Evolutionary conservation across 2,113 vertebrate species (phyloP).

Genomic region (Vidua macroura): DNA sequence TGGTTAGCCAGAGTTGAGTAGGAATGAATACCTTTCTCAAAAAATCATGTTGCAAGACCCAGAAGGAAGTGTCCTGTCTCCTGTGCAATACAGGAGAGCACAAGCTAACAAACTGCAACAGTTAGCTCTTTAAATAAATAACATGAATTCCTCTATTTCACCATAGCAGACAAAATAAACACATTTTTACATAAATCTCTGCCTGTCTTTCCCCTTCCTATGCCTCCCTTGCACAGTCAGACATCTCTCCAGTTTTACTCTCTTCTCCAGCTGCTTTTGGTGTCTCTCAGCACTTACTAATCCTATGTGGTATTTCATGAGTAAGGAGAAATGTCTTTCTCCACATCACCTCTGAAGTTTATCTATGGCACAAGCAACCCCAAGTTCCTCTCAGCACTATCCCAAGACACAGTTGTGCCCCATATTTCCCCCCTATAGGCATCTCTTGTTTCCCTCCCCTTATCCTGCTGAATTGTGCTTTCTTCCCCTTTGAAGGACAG

Average conservation of each 20-base stretch:
- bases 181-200: background rate
- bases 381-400: background rate
- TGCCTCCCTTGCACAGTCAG: background rate
- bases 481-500: background rate
- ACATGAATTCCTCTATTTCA: background rate
- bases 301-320: background rate
- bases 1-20: background rate
- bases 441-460: background rate
- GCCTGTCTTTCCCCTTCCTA: background rate
- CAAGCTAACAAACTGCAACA: background rate
- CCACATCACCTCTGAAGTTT: background rate
- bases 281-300: background rate
- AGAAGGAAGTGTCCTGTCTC: background rate
- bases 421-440: accelerated
- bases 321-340: background rate
- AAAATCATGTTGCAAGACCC: background rate
- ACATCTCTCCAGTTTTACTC: background rate
- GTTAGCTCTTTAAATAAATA: background rate
- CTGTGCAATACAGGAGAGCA: background rate
- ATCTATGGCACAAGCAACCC: background rate
- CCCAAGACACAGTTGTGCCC: background rate
- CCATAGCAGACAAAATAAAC: background rate
- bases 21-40: background rate
- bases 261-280: background rate
- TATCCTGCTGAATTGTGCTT: background rate